Percentiles rank a stretch among this genome's conserved stretches.
These are phyloP conservation scores for Gouania willdenowi DNA, from an alignment of 2,797 vertebrate genomes.

Conservation along the genomic window DNA sequence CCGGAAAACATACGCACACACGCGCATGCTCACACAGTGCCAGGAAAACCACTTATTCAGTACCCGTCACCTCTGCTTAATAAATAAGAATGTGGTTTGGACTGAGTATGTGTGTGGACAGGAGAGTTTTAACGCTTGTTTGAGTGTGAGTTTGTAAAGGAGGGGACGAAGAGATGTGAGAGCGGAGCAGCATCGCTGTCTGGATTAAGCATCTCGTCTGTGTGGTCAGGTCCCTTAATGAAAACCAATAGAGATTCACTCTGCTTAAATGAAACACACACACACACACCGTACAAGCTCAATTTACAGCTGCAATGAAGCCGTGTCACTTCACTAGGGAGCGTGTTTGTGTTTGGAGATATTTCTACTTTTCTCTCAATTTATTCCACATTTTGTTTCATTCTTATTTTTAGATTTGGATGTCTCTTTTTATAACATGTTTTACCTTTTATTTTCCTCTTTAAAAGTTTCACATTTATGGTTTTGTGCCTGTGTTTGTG, in stretches of 20 bases:
- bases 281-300: conserved; percentile 91
- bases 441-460: neutral
- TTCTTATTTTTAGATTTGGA: neutral
- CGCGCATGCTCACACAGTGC: conserved; percentile 13
- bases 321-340: conserved; percentile 79
- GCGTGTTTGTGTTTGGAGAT: conserved; percentile 10
- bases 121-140: conserved; percentile 50
- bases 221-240: conserved; percentile 85
- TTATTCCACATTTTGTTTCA: neutral
- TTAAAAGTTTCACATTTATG: neutral
- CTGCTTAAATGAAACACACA: conserved; percentile 98
- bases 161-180: conserved; percentile 46
- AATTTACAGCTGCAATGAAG: conserved; percentile 97
- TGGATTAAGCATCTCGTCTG: conserved; percentile 88
- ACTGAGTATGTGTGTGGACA: conserved; percentile 40
- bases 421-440: neutral
- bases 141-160: conserved; percentile 51
- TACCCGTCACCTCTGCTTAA: conserved; percentile 91
- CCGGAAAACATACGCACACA: neutral
- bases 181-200: conserved; percentile 72
- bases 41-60: conserved; percentile 88
- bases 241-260: conserved; percentile 98
- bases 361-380: neutral
- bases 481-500: conserved; percentile 3
- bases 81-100: conserved; percentile 98